These are phyloP conservation scores for Troides helena DNA, from an alignment of 2,888 invertebrate species.

Conservation along the genomic window DNA sequence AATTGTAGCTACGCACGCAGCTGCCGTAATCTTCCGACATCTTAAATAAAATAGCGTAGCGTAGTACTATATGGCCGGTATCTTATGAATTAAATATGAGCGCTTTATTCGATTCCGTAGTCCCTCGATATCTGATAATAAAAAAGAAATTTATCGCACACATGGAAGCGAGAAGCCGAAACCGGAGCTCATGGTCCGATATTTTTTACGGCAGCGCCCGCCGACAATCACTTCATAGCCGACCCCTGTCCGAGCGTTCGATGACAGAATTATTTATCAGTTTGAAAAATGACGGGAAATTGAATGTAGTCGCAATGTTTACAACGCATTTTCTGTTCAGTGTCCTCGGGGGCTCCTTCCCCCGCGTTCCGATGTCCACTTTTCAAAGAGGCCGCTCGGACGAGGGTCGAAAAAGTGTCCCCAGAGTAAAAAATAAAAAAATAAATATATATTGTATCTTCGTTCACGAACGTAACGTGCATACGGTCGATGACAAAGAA, in stretches of 20 bases:
- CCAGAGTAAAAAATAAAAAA: conserved; percentile 78
- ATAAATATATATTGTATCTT: conserved; percentile 72
- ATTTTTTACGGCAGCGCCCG: conserved; percentile 77
- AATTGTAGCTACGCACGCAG: conserved; percentile 31
- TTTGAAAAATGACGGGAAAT: conserved; percentile 82
- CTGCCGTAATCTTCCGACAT: conserved; percentile 70
- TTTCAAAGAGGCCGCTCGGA: conserved; percentile 80
- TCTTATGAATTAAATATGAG: conserved; percentile 81
- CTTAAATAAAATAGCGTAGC: conserved; percentile 77
- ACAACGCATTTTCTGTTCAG: conserved; percentile 80
- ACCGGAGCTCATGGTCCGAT: conserved; percentile 70
- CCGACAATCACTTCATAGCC: conserved; percentile 79
- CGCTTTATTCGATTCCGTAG: conserved; percentile 80
- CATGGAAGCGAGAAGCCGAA: conserved; percentile 52
- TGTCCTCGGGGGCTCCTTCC: conserved; percentile 79
- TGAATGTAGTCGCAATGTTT: conserved; percentile 82
- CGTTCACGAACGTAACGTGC: conserved; percentile 67
- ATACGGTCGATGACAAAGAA: conserved; percentile 71
- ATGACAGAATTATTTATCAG: conserved; percentile 82
- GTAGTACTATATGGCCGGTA: conserved; percentile 77
- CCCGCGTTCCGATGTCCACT: conserved; percentile 81
- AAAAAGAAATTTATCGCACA: conserved; percentile 80
- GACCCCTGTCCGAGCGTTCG: conserved; percentile 79
- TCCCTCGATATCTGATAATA: conserved; percentile 81
- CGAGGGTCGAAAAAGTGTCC: conserved; percentile 81